Evolutionary conservation across 2,113 vertebrate species (phyloP).

Genomic region (Orycteropus afer): DNA sequence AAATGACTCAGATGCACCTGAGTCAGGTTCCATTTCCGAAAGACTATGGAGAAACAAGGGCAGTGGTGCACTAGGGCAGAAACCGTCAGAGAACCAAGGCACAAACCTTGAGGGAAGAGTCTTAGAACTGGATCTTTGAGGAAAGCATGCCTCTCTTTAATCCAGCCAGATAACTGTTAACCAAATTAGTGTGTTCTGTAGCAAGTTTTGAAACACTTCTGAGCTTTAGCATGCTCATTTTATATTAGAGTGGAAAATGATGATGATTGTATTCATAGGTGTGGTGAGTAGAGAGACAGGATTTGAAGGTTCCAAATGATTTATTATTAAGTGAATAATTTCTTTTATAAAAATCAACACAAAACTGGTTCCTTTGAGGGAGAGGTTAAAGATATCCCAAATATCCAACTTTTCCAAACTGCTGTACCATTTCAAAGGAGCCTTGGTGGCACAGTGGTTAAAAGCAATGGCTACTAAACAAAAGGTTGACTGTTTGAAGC

Average conservation of each 20-base stretch:
- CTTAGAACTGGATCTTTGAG: not conserved
- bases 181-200: not conserved
- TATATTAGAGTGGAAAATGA: not conserved
- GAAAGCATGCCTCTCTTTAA: not conserved
- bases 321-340: too few relatives aligned
- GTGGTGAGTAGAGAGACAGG: not conserved
- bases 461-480: too few relatives aligned
- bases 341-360: too few relatives aligned
- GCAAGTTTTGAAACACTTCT: not conserved
- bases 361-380: too few relatives aligned
- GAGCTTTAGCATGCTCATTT: constrained; percentile 25
- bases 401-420: too few relatives aligned
- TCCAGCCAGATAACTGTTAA: not conserved
- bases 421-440: too few relatives aligned
- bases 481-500: too few relatives aligned
- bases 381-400: too few relatives aligned
- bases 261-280: not conserved
- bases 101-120: not conserved
- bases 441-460: too few relatives aligned
- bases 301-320: not conserved
- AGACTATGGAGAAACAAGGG: not conserved
- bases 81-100: not conserved
- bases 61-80: not conserved
- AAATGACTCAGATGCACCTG: not conserved
- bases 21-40: constrained; percentile 20